phyloP scores from a whole-genome alignment of 1,140 invertebrate species.

The Oscheius sp. region DNA sequence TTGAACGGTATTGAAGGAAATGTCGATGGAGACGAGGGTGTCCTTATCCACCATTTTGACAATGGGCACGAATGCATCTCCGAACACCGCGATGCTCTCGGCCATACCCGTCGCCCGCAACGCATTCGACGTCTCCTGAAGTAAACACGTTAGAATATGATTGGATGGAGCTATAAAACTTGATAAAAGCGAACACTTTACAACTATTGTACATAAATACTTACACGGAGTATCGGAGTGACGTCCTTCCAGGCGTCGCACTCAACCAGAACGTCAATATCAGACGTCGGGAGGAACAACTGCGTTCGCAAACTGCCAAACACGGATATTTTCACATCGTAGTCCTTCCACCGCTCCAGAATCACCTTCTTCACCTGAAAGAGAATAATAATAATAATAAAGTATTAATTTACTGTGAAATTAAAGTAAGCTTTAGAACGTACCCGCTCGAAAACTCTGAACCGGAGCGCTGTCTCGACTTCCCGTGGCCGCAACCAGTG shows the following conservation, averaged over 20 bases:
- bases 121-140: slow-evolving; percentile 13
- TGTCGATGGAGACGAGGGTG: slow-evolving; percentile 26
- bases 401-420: too few relatives aligned
- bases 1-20: slow-evolving; percentile 39
- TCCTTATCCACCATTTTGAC: slow-evolving; percentile 32
- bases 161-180: background rate
- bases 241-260: slow-evolving; percentile 24
- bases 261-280: slow-evolving; percentile 37
- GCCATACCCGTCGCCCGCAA: slow-evolving; percentile 3
- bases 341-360: slow-evolving; percentile 1
- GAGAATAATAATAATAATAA: background rate
- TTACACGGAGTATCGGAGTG: background rate
- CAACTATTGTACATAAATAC: background rate
- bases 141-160: background rate
- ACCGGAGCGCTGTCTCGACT: slow-evolving; percentile 34
- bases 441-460: slow-evolving; percentile 24
- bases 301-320: slow-evolving; percentile 32
- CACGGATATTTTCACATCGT: slow-evolving; percentile 20
- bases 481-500: slow-evolving; percentile 46
- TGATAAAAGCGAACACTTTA: too few relatives aligned
- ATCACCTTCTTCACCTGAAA: slow-evolving; percentile 18
- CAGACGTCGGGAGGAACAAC: slow-evolving; percentile 31
- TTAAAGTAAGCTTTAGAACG: background rate
- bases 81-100: slow-evolving; percentile 3
- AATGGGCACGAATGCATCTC: slow-evolving; percentile 33